Base-by-base conservation (phyloP, 2,113 vertebrate species). In the Manacus vitellinus region DNA sequence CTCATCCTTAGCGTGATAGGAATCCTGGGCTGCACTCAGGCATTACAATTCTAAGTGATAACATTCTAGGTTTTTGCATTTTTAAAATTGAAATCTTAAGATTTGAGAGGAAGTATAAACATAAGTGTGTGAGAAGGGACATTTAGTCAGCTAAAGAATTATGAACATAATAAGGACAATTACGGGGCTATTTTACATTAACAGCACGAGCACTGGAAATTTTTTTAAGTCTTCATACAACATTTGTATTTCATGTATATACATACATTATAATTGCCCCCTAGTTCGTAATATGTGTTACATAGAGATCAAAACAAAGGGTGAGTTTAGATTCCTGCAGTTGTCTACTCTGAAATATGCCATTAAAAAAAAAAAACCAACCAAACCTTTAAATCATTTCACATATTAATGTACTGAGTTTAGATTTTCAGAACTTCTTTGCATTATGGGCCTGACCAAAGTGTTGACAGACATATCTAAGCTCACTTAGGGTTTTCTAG, bases 91-190 rank as follows among this genome's bases (percentile, higher is more conserved):
- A 62, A 62, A 68, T n/a, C 35, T 54, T 83, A 67, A 71, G 13
- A 83, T 84, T 59, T 78, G 14, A 20, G 19, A 33, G 9, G 24
- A 71, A 54, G 18, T 28, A 52, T 62, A 80, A 91, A 47, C 55
- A 28, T 44, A 80, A 63, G 17, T 24, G 4, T 78, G 24, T 70
- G 46, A 93, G 54, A 93, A 92, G n/a, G 49, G 49, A 41, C 20
- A 58, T 76, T 70, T 31, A 83, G 70, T 76, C 81, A 83, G 47
- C 55, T 84, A 55, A 89, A 86, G 39, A 86, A 59, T 93, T 86
- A 54, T 20, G 19, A 89, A 47, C 27, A 31, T 75, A 73, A 55
- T 9, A 16, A 77, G 24, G 52, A 74, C 51, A 81, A n/a, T 91
- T 73, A 87, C 35, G 61, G 56, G 39, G 24, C 39, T 71, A 46